Evolutionary conservation across 2,797 vertebrate species (phyloP).

Genomic region (Centroberyx gerrardi): DNA sequence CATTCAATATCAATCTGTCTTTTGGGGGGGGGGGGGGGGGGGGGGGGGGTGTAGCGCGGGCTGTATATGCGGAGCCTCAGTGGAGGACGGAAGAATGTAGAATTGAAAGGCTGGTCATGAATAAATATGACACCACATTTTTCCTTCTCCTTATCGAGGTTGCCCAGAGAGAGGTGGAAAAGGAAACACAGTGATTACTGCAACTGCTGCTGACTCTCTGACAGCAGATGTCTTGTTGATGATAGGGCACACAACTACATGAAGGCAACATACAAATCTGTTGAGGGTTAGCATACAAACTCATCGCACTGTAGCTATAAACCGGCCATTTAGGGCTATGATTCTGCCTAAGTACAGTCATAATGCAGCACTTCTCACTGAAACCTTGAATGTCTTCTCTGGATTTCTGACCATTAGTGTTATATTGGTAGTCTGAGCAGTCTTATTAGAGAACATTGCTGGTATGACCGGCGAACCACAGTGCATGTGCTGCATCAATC

Average conservation of each 20-base stretch:
- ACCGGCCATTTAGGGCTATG: conserved; percentile 48
- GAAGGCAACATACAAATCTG: conserved; percentile 71
- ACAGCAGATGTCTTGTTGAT: conserved; percentile 84
- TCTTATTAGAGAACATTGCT: background rate
- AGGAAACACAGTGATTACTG: conserved; percentile 79
- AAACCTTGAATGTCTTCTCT: conserved; percentile 29
- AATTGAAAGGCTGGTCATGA: conserved; percentile 82
- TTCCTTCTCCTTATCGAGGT: conserved; percentile 82
- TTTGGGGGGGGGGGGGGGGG: conserved; percentile 32
- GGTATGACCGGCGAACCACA: background rate
- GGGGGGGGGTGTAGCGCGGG: conserved; percentile 40
- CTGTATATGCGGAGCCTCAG: conserved; percentile 49
- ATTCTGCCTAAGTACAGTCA: conserved; percentile 57
- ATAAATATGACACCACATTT: conserved; percentile 85
- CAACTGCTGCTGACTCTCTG: conserved; percentile 69
- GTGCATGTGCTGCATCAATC: background rate
- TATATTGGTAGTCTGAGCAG: conserved; percentile 9
- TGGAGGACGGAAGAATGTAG: conserved; percentile 64
- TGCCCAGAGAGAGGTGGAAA: conserved; percentile 78
- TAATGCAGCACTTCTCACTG: conserved; percentile 51
- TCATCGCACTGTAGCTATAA: conserved; percentile 44
- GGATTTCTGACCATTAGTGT: conserved; percentile 7
- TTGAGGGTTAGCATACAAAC: conserved; percentile 53
- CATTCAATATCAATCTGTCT: conserved; percentile 66
- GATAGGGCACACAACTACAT: conserved; percentile 72